Evolutionary conservation across 1,140 invertebrate species (phyloP), one percentile per base, ranked within the genome.

Genomic region (Leptonema lineaticorne): DNA sequence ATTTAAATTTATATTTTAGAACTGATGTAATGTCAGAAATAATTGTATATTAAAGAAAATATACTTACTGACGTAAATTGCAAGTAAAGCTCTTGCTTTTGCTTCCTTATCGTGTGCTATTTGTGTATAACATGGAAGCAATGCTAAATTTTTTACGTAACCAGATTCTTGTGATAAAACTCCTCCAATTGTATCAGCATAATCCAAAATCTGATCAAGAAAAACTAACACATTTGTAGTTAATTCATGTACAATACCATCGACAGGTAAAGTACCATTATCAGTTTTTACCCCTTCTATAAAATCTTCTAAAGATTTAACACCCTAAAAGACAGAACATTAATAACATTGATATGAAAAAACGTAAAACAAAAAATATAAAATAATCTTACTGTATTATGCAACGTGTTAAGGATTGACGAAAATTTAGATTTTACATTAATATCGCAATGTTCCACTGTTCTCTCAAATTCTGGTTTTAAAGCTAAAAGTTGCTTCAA

Each of bases 201-300:
- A 92, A 67, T 90, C 89, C 14, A 89, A 85, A 56, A 96, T 81
- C 75, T 94, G 92, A 78, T 95, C 92, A 46, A 94, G 82, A 80
- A 95, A 92, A 69, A 94, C 89, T 45, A 96, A 86, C 59, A 96
- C 93, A 79, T 97, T 96, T 58, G 91, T 94, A 2, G 95, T 96
- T 46, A 96, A 83, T 81, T 98, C 94, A 77, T 97, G 95, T 22
- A 98, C 96, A 0, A 96, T 98, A 66, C 96, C 96, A 85, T 98
- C 96, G 78, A 90, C 92, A 0, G 96, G 94, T 9, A 83, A 81
- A 3, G 90, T 87, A 30, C 92, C 90, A 9, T 87, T 87, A 77
- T 97, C 95, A 67, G 88, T 89, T 74, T 93, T 87, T 50, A 98
- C 89, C 73, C 89, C 93, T 75, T 97, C 94, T 57, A 95, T 88